A percentile compares a stretch with the other conserved stretches of the same genome.
Evolutionary conservation across 2,113 vertebrate species (phyloP).

Genomic region (Brienomyrus longianalis): DNA sequence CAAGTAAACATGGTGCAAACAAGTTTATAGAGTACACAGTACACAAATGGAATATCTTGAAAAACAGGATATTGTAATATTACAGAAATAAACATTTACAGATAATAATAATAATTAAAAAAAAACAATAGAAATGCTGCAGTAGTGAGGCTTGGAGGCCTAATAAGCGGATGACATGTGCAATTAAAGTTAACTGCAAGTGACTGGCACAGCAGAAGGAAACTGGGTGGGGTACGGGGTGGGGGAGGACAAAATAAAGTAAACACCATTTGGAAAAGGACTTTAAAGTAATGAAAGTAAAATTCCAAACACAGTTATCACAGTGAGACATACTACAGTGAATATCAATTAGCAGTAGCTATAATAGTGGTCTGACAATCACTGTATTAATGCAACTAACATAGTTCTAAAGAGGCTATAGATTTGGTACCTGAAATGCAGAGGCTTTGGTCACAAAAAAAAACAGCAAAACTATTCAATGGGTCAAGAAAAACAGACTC

Average conservation of each 20-base stretch:
- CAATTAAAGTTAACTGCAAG: background rate
- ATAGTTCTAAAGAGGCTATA: background rate
- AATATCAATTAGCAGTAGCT: background rate
- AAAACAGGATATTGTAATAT: background rate
- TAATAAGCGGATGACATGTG: background rate
- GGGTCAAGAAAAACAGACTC: background rate
- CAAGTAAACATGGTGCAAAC: background rate
- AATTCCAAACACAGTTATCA: background rate
- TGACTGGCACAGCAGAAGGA: background rate
- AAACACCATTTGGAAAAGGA: background rate
- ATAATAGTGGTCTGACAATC: background rate
- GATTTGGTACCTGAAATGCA: background rate
- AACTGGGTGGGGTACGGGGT: background rate
- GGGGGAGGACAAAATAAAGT: background rate
- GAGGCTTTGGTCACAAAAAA: background rate
- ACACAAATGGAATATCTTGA: background rate
- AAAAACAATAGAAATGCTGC: background rate
- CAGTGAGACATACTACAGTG: background rate
- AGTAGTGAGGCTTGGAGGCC: background rate
- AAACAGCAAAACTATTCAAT: background rate
- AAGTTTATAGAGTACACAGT: background rate
- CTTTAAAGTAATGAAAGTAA: background rate
- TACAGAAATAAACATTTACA: background rate
- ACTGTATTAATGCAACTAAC: background rate
- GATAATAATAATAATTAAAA: background rate